A percentile compares a stretch with the other conserved stretches of the same genome.
Conservation (phyloP, 2,797 vertebrate species). For the Protonibea diacanthus region DNA sequence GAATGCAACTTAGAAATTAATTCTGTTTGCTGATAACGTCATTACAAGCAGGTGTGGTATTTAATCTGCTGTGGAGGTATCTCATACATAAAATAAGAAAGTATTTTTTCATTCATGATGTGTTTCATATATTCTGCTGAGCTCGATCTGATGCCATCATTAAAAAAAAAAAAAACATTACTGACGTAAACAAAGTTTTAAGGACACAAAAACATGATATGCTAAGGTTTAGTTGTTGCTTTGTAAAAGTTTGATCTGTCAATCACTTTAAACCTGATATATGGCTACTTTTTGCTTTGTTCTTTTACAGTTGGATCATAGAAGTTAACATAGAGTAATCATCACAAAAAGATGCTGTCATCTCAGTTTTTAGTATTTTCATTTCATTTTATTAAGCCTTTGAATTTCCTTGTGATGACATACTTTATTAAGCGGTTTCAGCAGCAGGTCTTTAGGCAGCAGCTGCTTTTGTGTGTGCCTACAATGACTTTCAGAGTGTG, state of each 20-base stretch:
- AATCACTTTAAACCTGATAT: background rate
- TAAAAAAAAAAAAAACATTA: too few species aligned
- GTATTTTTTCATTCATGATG: background rate
- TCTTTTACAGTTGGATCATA: too few species aligned
- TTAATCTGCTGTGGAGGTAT: too few species aligned
- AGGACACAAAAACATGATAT: background rate
- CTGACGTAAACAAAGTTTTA: background rate
- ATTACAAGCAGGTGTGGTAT: background rate
- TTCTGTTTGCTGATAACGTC: background rate
- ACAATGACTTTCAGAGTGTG: constrained; percentile 42
- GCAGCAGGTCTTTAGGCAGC: constrained; percentile 24
- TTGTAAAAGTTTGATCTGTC: background rate
- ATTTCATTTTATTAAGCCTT: background rate
- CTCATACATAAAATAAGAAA: background rate
- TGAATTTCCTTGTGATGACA: background rate
- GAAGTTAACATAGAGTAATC: too few species aligned
- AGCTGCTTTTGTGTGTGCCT: constrained; percentile 22
- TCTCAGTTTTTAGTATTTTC: too few species aligned
- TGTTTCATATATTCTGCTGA: background rate
- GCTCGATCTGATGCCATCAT: background rate
- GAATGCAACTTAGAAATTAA: background rate
- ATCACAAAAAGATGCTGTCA: too few species aligned
- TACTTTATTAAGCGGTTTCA: constrained; percentile 13
- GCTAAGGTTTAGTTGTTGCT: too few species aligned
- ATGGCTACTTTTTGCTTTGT: background rate